These are phyloP conservation scores for Choloepus didactylus DNA, from an alignment of 2,797 vertebrate genomes.

Conservation along the genomic window DNA sequence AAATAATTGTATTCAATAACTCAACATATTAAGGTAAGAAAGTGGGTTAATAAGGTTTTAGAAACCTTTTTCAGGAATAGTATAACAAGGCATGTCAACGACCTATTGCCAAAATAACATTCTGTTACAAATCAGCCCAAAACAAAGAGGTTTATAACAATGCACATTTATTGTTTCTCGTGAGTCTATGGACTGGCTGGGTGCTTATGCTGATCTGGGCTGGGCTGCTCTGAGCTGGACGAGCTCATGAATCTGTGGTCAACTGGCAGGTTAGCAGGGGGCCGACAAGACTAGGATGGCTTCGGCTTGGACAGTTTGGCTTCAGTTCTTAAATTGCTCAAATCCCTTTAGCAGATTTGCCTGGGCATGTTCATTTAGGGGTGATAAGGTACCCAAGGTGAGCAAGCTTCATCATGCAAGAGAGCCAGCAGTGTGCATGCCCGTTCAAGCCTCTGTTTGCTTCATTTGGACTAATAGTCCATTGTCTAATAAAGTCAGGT, in stretches of 20 bases:
- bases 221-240: not conserved
- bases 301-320: not conserved
- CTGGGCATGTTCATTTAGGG: not conserved
- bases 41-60: not conserved
- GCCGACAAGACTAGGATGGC: not conserved
- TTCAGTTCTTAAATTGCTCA: not conserved
- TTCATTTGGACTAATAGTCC: too few relatives aligned
- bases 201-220: not conserved
- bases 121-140: not conserved
- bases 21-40: not conserved
- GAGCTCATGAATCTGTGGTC: not conserved
- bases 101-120: not conserved
- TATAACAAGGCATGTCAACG: not conserved
- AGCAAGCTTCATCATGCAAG: not conserved
- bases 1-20: not conserved
- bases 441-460: not conserved
- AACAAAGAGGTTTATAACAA: not conserved
- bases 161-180: not conserved
- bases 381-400: not conserved
- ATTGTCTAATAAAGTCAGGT: not conserved
- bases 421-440: not conserved
- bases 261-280: not conserved
- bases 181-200: not conserved
- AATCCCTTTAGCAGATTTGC: not conserved
- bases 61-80: constrained; percentile 33